These are phyloP conservation scores for Drosophila nr. perissopoda DNA, from an alignment of 2,888 invertebrate genomes.

Conservation along the genomic window DNA sequence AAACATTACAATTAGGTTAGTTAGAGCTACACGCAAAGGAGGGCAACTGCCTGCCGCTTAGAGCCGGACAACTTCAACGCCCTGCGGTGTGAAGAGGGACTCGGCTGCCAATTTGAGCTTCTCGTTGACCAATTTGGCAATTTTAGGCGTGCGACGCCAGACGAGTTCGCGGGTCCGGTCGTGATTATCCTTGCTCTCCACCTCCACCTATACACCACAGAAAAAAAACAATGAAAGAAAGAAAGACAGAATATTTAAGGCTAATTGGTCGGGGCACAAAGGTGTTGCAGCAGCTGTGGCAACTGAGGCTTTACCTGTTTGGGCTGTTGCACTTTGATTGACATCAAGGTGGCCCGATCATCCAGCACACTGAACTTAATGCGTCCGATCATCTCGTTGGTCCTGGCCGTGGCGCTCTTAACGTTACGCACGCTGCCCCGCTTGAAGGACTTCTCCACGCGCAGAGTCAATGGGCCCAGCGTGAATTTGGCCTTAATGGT, in stretches of 20 bases:
- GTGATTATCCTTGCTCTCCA: constrained; percentile 92
- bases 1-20: constrained; percentile 61
- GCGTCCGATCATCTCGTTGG: constrained; percentile 93
- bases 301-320: constrained; percentile 89
- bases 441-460: constrained; percentile 88
- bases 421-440: constrained; percentile 92
- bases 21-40: constrained; percentile 46
- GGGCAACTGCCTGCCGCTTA: constrained; percentile 50
- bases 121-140: constrained; percentile 93
- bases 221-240: background rate
- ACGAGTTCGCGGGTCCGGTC: constrained; percentile 93
- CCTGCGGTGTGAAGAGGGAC: constrained; percentile 83
- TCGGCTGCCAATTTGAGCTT: constrained; percentile 88
- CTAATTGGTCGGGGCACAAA: constrained; percentile 56
- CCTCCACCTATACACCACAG: constrained; percentile 89
- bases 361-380: constrained; percentile 91
- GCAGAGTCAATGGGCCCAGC: constrained; percentile 91
- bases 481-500: constrained; percentile 93
- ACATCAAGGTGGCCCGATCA: constrained; percentile 92
- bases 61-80: constrained; percentile 83
- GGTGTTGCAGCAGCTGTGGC: background rate
- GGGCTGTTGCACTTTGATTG: constrained; percentile 93
- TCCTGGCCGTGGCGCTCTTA: constrained; percentile 94
- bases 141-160: constrained; percentile 93
- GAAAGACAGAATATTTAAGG: constrained; percentile 26